These are phyloP conservation scores for Hippopotamus amphibius DNA, from an alignment of 2,113 vertebrate species.

Conservation along the genomic window DNA sequence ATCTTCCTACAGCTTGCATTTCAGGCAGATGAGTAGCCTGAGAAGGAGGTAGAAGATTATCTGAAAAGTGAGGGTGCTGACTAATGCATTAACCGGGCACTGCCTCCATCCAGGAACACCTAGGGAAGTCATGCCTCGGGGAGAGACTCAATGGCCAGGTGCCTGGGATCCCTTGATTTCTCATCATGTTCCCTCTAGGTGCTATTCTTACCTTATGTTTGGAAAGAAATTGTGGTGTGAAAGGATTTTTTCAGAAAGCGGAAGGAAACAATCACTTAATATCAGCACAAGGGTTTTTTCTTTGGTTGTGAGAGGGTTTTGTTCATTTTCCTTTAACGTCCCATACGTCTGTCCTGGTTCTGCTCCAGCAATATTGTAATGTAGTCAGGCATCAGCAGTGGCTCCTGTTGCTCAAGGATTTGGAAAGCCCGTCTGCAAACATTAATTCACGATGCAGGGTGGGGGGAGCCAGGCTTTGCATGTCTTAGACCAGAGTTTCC, in stretches of 20 bases:
- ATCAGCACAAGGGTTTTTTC: not conserved
- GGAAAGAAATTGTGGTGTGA: not conserved
- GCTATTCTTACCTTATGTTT: not conserved
- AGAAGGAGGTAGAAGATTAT: not conserved
- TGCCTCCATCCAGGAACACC: not conserved
- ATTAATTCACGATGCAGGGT: not conserved
- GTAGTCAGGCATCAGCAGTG: not conserved
- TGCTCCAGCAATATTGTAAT: not conserved
- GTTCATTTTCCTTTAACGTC: not conserved
- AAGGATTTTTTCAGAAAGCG: not conserved
- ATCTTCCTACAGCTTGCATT: not conserved
- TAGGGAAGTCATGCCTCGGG: not conserved
- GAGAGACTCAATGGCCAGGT: not conserved
- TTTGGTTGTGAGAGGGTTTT: not conserved
- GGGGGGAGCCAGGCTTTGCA: not conserved
- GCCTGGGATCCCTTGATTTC: not conserved
- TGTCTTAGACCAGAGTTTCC: not conserved
- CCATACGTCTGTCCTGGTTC: not conserved
- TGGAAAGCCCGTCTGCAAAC: not conserved
- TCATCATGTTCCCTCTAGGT: not conserved
- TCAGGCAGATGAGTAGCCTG: not conserved
- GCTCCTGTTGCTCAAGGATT: not conserved
- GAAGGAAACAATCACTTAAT: not conserved
- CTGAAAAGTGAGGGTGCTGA: not conserved
- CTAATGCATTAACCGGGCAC: not conserved